Evolutionary conservation across 2,888 invertebrate genomes (phyloP), one percentile per base, ranked within the genome.

Genomic region (Nomada flava): DNA sequence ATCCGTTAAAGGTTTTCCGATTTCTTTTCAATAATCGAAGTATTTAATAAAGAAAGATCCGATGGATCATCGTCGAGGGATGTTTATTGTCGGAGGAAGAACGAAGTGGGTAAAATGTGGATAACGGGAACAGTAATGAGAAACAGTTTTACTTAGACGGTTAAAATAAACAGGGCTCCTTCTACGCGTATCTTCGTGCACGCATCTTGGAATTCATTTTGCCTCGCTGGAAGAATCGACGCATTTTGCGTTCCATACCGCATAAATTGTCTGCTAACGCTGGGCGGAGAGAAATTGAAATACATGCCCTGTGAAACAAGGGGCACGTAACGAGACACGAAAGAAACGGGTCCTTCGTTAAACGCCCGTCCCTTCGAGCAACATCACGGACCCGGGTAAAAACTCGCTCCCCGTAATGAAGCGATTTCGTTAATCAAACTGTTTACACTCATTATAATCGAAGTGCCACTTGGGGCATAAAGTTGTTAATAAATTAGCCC

Each of bases 191-290:
- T 55, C 53, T 68, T 26, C 36, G 42, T 55, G 15, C 67, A 42
- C 42, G 13, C 36, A 55, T 55, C 67, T 42, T 55, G 55, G 20
- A 68, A 53, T 68, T 68, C 53, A 36, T 36, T 68, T 55, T 68
- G 42, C 53, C 23, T 55, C 67, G 67, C 36, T 15, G 20, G 4
- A 7, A 4, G 53, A 42, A 68, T 73, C 65, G 59, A 59, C 23
- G 42, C 50, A 29, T n/a, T 65, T 29, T 59, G 57, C 47, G 20
- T 44, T 36, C 57, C 36, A 47, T 57, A 73, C 29, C 52, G 65
- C 36, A 57, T 57, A 73, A 73, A 73, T 47, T 59, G 73, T 57
- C 50, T 20, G 73, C 55, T 65, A 57, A 44, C 26, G 47, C 29
- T n/a, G 53, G 52, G 7, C 44, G 20, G 20, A 50, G 15, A 23